These are phyloP conservation scores for Agrilus mali DNA, from an alignment of 2,888 invertebrate genomes.

Conservation along the genomic window DNA sequence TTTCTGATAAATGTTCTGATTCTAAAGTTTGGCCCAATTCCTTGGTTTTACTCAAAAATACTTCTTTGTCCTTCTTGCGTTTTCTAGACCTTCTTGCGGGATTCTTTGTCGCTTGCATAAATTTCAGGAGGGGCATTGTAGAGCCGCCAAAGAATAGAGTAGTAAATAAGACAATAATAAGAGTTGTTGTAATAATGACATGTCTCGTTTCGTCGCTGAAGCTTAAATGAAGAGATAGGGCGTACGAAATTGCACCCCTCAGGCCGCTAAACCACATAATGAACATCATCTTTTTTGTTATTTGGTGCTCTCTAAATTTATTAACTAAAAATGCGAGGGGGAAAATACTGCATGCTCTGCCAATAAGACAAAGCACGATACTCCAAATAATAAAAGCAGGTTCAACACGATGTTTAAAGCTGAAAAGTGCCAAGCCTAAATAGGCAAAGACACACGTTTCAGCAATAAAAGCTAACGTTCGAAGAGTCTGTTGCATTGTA, in stretches of 20 bases:
- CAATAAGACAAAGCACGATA: conserved; percentile 79
- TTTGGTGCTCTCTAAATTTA: conserved; percentile 93
- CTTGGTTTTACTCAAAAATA: conserved; percentile 92
- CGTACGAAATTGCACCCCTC: conserved; percentile 96
- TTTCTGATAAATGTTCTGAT: conserved; percentile 84
- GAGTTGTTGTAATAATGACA: conserved; percentile 93
- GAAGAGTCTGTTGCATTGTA: conserved; percentile 97
- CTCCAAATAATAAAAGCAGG: conserved; percentile 90
- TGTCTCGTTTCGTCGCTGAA: conserved; percentile 89
- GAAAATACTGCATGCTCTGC: conserved; percentile 93
- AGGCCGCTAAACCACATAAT: conserved; percentile 99
- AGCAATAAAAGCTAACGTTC: conserved; percentile 93
- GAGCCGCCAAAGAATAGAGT: conserved; percentile 92
- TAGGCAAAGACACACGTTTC: conserved; percentile 99
- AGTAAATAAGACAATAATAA: conserved; percentile 95
- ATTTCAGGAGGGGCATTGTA: conserved; percentile 93
- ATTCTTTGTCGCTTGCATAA: conserved; percentile 59
- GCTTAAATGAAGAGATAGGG: conserved; percentile 87
- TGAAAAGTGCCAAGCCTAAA: conserved; percentile 85
- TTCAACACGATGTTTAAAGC: conserved; percentile 88
- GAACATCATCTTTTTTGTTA: conserved; percentile 96
- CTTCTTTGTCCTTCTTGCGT: conserved; percentile 53
- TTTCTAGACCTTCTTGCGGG: conserved; percentile 40
- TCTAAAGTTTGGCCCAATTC: conserved; percentile 96
- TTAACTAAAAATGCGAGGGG: conserved; percentile 88